Evolutionary conservation across 2,888 invertebrate genomes (phyloP).

Genomic region (Andrena hattorfiana): DNA sequence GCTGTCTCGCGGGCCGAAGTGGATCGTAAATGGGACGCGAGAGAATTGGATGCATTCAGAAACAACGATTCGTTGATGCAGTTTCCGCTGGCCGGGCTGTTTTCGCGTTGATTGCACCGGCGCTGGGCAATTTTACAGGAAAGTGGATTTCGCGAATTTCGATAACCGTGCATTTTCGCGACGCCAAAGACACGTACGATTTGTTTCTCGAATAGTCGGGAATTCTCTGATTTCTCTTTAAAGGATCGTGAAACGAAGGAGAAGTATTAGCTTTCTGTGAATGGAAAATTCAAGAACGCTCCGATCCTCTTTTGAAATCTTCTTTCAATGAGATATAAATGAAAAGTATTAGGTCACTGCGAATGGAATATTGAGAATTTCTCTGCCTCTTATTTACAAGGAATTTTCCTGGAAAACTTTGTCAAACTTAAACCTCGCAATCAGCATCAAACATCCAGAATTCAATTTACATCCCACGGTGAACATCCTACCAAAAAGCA

Average conservation of each 20-base stretch:
- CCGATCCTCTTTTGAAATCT: no score
- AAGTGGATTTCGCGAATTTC: slow-evolving; percentile 8
- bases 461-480: no score
- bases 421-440: no score
- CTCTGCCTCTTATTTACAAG: background rate
- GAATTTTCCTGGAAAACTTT: no score
- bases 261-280: background rate
- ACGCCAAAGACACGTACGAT: background rate
- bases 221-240: background rate
- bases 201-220: background rate
- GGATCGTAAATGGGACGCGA: slow-evolving; percentile 57
- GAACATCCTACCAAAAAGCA: no score
- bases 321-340: no score
- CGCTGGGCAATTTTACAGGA: slow-evolving; percentile 18
- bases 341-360: background rate
- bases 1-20: slow-evolving; percentile 38
- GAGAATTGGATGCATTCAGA: slow-evolving; percentile 55
- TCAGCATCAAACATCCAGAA: no score
- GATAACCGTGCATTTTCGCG: background rate
- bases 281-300: background rate
- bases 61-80: slow-evolving; percentile 52
- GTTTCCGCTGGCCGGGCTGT: slow-evolving; percentile 33
- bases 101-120: slow-evolving; percentile 28
- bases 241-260: background rate
- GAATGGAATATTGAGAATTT: background rate